Evolutionary conservation across 1,140 invertebrate genomes (phyloP).

Genomic region (Pseudoatta argentina): DNA sequence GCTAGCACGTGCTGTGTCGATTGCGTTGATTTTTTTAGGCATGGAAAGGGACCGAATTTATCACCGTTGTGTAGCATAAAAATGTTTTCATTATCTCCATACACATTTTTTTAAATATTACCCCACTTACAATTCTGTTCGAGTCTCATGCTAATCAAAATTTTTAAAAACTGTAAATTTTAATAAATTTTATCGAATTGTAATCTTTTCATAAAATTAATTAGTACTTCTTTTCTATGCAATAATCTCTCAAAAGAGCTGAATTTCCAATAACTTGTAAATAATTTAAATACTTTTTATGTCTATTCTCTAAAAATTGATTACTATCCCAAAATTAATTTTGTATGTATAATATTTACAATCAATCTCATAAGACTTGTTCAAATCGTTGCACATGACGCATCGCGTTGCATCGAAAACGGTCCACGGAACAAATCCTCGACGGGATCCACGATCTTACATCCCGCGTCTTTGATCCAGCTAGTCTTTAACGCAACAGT

Average conservation of each 20-base stretch:
- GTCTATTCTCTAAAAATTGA: not conserved
- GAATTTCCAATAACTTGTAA: not conserved
- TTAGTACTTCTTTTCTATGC: not conserved
- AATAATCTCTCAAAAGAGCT: not conserved
- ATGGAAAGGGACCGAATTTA: conserved; percentile 16
- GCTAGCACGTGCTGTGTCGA: conserved; percentile 67
- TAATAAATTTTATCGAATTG: not conserved
- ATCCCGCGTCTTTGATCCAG: conserved; percentile 57
- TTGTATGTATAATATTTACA: not conserved
- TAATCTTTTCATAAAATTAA: not conserved
- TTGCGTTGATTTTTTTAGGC: conserved; percentile 55
- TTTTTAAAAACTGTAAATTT: not conserved
- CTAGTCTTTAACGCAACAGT: conserved; percentile 67
- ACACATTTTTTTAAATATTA: not conserved
- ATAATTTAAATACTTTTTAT: not conserved
- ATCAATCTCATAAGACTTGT: not conserved
- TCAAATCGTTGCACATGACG: not conserved
- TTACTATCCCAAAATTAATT: not conserved
- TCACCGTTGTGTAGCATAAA: not conserved
- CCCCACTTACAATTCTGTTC: not conserved
- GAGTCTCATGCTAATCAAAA: not conserved
- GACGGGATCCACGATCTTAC: conserved; percentile 28
- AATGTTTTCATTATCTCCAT: not conserved
- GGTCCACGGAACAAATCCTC: conserved; percentile 35
- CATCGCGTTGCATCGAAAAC: conserved; percentile 25